A percentile compares a stretch with the other conserved stretches of the same genome.
phyloP scores from a whole-genome alignment of 2,888 invertebrate species.

The Hoplodrina ambigua region DNA sequence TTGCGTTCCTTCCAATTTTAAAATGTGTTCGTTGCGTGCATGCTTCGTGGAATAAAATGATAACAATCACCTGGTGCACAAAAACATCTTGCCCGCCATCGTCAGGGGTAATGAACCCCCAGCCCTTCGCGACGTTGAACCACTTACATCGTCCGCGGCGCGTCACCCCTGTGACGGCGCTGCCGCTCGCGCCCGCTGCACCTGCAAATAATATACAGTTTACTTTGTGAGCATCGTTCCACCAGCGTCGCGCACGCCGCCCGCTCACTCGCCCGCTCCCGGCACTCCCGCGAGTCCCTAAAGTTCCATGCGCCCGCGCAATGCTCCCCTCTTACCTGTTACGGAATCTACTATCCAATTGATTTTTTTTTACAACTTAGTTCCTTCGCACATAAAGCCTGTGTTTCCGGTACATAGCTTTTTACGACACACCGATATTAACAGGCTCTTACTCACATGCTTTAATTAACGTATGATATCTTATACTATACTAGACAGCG shows the following conservation, averaged over 20 bases:
- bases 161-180: constrained; percentile 89
- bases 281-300: constrained; percentile 12
- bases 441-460: constrained; percentile 19
- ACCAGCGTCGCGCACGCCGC: constrained; percentile 25
- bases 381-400: constrained; percentile 46
- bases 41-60: constrained; percentile 51
- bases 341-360: constrained; percentile 51
- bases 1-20: constrained; percentile 14
- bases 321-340: constrained; percentile 54
- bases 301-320: constrained; percentile 34
- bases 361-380: constrained; percentile 51
- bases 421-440: constrained; percentile 36
- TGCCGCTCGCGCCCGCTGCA: constrained; percentile 76
- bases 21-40: constrained; percentile 38
- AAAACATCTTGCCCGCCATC: constrained; percentile 98
- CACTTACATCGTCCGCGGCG: constrained; percentile 97
- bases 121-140: constrained; percentile 98
- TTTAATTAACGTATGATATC: constrained; percentile 19
- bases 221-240: constrained; percentile 51
- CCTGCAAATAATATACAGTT: constrained; percentile 75
- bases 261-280: constrained; percentile 19
- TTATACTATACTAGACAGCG: not conserved
- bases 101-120: constrained; percentile 98
- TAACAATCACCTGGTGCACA: constrained; percentile 95
- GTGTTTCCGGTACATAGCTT: constrained; percentile 51